Conservation (phyloP, 2,797 vertebrate species). For the Catostomus latipinnis region DNA sequence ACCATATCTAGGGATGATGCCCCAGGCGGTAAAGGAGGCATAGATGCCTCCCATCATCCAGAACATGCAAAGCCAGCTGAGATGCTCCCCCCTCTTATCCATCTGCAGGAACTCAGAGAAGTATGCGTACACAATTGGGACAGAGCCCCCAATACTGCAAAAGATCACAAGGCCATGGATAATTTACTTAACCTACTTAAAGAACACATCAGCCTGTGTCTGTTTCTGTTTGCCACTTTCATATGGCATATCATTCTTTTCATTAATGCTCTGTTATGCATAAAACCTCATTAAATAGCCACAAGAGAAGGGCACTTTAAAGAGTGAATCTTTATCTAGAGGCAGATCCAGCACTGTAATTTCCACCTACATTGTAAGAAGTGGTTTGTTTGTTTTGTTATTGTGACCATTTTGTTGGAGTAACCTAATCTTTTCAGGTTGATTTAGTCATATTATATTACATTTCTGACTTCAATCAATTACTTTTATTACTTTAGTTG, state of each 20-base stretch:
- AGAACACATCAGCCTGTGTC: background rate
- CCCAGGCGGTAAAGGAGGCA: slow-evolving; percentile 94
- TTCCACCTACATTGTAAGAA: background rate
- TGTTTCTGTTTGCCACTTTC: background rate
- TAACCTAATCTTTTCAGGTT: too few relatives aligned
- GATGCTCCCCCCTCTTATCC: slow-evolving; percentile 95
- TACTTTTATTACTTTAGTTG: too few relatives aligned
- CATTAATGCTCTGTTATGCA: background rate
- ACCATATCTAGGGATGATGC: slow-evolving; percentile 96
- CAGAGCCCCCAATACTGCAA: slow-evolving; percentile 88
- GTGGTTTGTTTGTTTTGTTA: too few relatives aligned
- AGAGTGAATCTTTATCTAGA: background rate
- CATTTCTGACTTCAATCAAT: too few relatives aligned
- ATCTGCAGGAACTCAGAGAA: slow-evolving; percentile 96
- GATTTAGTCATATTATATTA: too few relatives aligned
- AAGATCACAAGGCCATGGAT: background rate
- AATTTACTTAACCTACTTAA: background rate
- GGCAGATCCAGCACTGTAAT: slow-evolving; percentile 29
- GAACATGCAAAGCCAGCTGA: slow-evolving; percentile 98
- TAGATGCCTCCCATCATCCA: slow-evolving; percentile 98
- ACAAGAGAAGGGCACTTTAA: background rate
- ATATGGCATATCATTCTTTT: background rate
- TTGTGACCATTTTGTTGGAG: too few relatives aligned
- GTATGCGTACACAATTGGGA: slow-evolving; percentile 95
- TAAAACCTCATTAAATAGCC: background rate